These are phyloP conservation scores for Anarsia innoxiella DNA, from an alignment of 2,888 invertebrate genomes.

Conservation along the genomic window DNA sequence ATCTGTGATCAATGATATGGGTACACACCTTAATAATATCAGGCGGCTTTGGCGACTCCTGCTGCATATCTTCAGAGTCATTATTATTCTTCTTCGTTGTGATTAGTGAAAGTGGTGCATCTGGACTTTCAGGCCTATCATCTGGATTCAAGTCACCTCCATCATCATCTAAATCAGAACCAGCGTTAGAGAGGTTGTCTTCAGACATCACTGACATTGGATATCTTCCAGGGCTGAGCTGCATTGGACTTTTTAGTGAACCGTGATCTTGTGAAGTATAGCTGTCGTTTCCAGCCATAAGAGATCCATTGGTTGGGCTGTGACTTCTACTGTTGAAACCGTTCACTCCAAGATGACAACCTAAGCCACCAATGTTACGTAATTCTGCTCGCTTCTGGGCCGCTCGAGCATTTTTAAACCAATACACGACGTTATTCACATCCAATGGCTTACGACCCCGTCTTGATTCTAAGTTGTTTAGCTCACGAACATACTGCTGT, in stretches of 20 bases:
- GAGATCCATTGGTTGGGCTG: slow-evolving; percentile 77
- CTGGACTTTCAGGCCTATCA: slow-evolving; percentile 78
- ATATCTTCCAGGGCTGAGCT: slow-evolving; percentile 73
- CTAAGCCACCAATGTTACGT: slow-evolving; percentile 76
- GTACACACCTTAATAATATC: slow-evolving; percentile 65
- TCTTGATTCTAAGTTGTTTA: slow-evolving; percentile 94
- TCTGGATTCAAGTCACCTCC: slow-evolving; percentile 69
- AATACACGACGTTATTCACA: slow-evolving; percentile 96
- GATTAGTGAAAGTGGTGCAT: slow-evolving; percentile 81
- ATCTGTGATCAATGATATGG: background rate
- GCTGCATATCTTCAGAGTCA: slow-evolving; percentile 63
- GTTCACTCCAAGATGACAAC: slow-evolving; percentile 77
- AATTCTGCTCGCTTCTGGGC: slow-evolving; percentile 94
- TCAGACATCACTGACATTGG: slow-evolving; percentile 80
- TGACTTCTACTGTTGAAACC: slow-evolving; percentile 79
- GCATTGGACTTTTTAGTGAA: slow-evolving; percentile 78
- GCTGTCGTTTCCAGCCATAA: slow-evolving; percentile 76
- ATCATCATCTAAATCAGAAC: slow-evolving; percentile 82
- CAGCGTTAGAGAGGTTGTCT: slow-evolving; percentile 78
- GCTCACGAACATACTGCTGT: slow-evolving; percentile 94
- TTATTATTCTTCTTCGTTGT: slow-evolving; percentile 74
- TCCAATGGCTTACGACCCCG: slow-evolving; percentile 95
- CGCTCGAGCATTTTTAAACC: slow-evolving; percentile 98
- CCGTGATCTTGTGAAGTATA: slow-evolving; percentile 75
- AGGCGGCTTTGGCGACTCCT: slow-evolving; percentile 72